A percentile compares a stretch with the other conserved stretches of the same genome.
phyloP scores from a whole-genome alignment of 2,797 vertebrate genomes.

The Steatocranus sp. region DNA sequence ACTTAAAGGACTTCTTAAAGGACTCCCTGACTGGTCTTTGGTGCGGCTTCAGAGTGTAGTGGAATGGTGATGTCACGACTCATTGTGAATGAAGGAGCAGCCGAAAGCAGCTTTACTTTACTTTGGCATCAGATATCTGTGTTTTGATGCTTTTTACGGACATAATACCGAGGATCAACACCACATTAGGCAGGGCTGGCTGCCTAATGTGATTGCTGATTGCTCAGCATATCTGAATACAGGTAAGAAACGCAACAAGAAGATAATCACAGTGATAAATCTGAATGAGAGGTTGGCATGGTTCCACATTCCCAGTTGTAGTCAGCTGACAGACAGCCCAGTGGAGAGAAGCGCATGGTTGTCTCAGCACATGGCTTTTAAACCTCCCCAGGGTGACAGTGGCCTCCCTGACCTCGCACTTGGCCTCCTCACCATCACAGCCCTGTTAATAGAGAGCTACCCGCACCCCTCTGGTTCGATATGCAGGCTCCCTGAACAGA shows the following conservation, averaged over 20 bases:
- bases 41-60: neutral
- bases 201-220: too few species aligned
- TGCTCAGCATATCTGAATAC: neutral
- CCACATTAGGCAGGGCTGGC: neutral
- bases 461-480: neutral
- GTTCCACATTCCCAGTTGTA: neutral
- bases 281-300: neutral
- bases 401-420: constrained; percentile 32
- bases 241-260: neutral
- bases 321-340: constrained; percentile 17
- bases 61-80: neutral
- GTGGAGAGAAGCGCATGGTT: constrained; percentile 4
- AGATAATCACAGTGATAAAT: neutral
- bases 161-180: neutral
- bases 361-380: constrained; percentile 44
- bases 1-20: neutral
- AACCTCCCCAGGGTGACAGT: constrained; percentile 41
- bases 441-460: constrained; percentile 13
- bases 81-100: neutral
- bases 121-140: neutral
- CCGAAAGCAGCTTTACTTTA: neutral
- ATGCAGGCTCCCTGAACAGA: neutral
- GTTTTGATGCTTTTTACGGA: neutral
- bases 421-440: constrained; percentile 35
- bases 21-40: neutral